Percentiles rank a stretch among this genome's conserved stretches.
These are phyloP conservation scores for Lithobates pipiens DNA, from an alignment of 2,797 vertebrate species.

Conservation along the genomic window DNA sequence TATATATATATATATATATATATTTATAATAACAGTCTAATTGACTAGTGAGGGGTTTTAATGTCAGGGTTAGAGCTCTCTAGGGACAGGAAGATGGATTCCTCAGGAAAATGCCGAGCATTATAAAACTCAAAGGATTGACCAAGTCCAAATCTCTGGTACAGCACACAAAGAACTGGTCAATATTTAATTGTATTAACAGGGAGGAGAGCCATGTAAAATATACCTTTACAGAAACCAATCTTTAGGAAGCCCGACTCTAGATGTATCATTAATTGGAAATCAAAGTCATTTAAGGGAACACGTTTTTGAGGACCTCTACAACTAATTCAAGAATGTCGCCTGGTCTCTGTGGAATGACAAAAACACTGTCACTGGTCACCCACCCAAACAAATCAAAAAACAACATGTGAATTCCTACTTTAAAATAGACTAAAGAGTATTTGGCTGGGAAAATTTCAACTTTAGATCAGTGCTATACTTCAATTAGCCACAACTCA, in stretches of 20 bases:
- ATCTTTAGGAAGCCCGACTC: not conserved
- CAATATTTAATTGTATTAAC: slow-evolving; percentile 39
- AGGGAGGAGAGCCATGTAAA: not conserved
- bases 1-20: no score
- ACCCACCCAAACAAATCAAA: no score
- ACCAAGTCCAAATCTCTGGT: not conserved
- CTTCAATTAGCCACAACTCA: no score
- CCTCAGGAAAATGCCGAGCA: not conserved
- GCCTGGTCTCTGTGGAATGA: no score
- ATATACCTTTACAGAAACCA: not conserved
- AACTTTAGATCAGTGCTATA: no score
- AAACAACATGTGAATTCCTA: no score
- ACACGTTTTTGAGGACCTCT: not conserved
- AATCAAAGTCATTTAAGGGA: not conserved
- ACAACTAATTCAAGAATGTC: no score
- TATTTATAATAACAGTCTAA: no score
- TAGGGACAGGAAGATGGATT: not conserved
- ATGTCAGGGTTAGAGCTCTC: not conserved
- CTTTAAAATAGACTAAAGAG: no score
- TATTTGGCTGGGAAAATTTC: no score
- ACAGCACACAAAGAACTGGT: not conserved
- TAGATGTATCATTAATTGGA: not conserved
- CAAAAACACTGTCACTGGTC: no score
- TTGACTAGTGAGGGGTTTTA: no score
- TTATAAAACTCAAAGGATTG: not conserved